Evolutionary conservation across 2,797 vertebrate genomes (phyloP).

Genomic region (Spheniscus humboldti): DNA sequence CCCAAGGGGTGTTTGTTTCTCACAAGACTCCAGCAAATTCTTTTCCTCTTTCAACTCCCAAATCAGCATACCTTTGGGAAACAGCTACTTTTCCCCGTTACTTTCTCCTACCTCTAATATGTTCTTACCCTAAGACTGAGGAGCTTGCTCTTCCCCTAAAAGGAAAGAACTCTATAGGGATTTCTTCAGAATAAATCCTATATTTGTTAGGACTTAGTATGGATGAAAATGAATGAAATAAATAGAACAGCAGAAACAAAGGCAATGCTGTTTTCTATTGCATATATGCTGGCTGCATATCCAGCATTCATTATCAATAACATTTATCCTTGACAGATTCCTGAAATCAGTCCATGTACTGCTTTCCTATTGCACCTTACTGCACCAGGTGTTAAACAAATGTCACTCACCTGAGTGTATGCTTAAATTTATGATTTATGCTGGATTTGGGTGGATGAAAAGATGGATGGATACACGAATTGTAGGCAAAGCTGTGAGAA

Average conservation of each 20-base stretch:
- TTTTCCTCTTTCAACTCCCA: constrained; percentile 10
- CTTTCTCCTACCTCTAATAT: neutral
- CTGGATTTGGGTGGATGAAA: neutral
- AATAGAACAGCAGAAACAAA: neutral
- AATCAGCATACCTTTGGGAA: neutral
- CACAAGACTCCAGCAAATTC: constrained; percentile 23
- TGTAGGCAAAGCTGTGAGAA: neutral
- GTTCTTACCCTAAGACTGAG: neutral
- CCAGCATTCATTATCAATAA: neutral
- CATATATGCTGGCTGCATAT: neutral
- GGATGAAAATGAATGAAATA: neutral
- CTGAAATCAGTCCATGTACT: neutral
- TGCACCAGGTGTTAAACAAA: neutral
- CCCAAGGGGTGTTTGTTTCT: neutral
- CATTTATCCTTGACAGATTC: neutral
- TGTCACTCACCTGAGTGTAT: neutral
- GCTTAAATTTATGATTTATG: neutral
- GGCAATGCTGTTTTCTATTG: neutral
- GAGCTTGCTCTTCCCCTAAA: neutral
- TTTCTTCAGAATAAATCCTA: neutral
- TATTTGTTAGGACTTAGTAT: neutral
- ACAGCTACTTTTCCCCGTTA: neutral
- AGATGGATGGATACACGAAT: neutral
- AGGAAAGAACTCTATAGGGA: neutral
- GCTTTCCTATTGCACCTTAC: neutral